phyloP scores from a whole-genome alignment of 2,797 vertebrate species.

The Tokudaia muenninki region DNA sequence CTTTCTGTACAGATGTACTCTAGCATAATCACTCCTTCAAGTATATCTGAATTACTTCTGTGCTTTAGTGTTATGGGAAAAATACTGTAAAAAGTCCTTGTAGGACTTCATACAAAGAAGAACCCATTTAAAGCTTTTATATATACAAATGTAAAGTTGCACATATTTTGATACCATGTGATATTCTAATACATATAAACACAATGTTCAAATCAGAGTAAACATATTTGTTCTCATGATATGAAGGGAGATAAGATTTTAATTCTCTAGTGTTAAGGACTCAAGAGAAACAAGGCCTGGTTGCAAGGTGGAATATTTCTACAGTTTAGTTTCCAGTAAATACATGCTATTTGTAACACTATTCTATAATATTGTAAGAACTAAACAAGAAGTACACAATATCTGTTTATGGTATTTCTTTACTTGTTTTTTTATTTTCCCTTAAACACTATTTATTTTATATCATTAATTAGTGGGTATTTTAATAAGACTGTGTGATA shows the following conservation, averaged over 20 bases:
- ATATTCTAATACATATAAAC: background rate
- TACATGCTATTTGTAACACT: background rate
- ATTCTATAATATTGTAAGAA: background rate
- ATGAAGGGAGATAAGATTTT: background rate
- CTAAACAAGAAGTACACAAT: background rate
- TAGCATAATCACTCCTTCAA: background rate
- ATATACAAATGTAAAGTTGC: background rate
- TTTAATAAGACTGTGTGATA: background rate
- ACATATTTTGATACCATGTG: background rate
- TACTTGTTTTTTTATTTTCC: background rate
- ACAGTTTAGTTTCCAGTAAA: background rate
- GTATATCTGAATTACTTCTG: background rate
- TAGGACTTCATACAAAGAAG: background rate
- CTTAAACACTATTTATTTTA: background rate
- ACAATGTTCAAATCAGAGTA: background rate
- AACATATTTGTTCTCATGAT: background rate
- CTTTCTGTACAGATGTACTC: background rate
- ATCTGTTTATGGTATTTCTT: background rate
- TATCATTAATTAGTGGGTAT: background rate
- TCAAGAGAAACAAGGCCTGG: background rate
- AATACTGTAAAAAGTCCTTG: background rate
- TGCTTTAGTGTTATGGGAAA: background rate
- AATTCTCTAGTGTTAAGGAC: background rate
- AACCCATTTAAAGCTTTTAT: background rate
- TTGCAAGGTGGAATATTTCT: background rate